Evolutionary conservation across 1,140 invertebrate genomes (phyloP).

Genomic region (Calliphora vicina): DNA sequence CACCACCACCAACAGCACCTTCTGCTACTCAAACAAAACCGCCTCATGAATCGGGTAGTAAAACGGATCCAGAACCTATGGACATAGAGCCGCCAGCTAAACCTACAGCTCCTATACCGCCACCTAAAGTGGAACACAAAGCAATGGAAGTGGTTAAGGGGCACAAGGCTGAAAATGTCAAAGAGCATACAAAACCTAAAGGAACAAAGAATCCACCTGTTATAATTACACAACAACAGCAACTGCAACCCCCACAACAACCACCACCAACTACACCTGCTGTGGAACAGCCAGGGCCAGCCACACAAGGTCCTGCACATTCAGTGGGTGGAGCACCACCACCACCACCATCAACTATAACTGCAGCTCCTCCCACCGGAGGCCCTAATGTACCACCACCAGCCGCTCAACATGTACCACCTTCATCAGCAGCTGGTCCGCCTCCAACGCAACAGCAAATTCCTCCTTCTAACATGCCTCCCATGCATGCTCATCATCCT

Average conservation of each 20-base stretch:
- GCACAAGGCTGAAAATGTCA: constrained; percentile 11
- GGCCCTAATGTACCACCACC: constrained; percentile 43
- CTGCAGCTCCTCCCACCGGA: constrained; percentile 27
- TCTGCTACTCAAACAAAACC: constrained; percentile 25
- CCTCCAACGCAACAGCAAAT: constrained; percentile 40
- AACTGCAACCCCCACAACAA: constrained; percentile 38
- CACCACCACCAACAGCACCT: constrained; percentile 11
- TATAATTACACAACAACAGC: constrained; percentile 42
- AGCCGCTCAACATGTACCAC: constrained; percentile 43
- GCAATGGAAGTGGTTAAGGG: not conserved
- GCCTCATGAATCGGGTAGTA: constrained; percentile 50
- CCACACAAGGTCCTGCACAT: not conserved
- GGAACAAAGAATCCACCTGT: not conserved
- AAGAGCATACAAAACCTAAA: constrained; percentile 23
- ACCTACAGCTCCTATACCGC: constrained; percentile 48
- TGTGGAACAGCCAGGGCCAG: constrained; percentile 37
- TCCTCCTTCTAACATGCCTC: constrained; percentile 45
- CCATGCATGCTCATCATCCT: constrained; percentile 58
- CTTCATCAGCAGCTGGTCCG: not conserved
- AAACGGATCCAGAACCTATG: constrained; percentile 61
- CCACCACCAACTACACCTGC: constrained; percentile 44
- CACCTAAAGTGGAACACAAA: constrained; percentile 44
- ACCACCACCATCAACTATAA: constrained; percentile 40
- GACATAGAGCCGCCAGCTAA: constrained; percentile 59
- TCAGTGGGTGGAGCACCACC: not conserved